phyloP scores from a whole-genome alignment of 2,797 vertebrate species.

The Notamacropus eugenii region DNA sequence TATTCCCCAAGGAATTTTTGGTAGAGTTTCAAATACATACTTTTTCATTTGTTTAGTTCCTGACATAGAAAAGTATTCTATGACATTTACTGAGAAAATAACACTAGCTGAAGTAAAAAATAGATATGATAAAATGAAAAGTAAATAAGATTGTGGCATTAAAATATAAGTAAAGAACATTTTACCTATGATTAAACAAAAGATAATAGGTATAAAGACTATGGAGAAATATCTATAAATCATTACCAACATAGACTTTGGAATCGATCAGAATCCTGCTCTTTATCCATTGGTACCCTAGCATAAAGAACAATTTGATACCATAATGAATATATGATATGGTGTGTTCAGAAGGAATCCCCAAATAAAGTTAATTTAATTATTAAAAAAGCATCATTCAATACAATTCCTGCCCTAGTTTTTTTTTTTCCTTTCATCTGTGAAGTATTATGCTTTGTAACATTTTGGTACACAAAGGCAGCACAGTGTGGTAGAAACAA shows the following conservation, averaged over 20 bases:
- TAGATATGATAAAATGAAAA: slow-evolving; percentile 63
- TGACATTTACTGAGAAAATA: slow-evolving; percentile 56
- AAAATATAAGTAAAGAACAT: slow-evolving; percentile 42
- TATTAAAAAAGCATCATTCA: not conserved
- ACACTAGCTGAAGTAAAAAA: slow-evolving; percentile 48
- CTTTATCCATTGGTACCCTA: slow-evolving; percentile 41
- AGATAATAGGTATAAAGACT: slow-evolving; percentile 55
- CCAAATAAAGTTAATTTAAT: slow-evolving; percentile 28
- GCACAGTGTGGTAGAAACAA: not conserved
- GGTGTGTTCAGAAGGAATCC: not conserved
- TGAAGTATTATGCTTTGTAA: not conserved
- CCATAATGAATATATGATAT: slow-evolving; percentile 37
- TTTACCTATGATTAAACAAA: slow-evolving; percentile 72
- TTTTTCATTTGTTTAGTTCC: not conserved
- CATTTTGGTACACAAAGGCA: not conserved
- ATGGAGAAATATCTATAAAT: slow-evolving; percentile 74
- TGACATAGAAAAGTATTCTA: slow-evolving; percentile 38
- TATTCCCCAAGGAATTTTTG: slow-evolving; percentile 47
- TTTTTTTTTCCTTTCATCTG: not conserved
- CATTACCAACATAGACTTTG: slow-evolving; percentile 56
- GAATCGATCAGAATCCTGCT: slow-evolving; percentile 55
- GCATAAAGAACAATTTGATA: slow-evolving; percentile 66
- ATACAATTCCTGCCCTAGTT: not conserved
- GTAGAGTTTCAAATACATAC: slow-evolving; percentile 37
- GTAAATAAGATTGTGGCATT: slow-evolving; percentile 49